These are phyloP conservation scores for Myrmecophaga tridactyla DNA, from an alignment of 2,113 vertebrate species.

Conservation along the genomic window DNA sequence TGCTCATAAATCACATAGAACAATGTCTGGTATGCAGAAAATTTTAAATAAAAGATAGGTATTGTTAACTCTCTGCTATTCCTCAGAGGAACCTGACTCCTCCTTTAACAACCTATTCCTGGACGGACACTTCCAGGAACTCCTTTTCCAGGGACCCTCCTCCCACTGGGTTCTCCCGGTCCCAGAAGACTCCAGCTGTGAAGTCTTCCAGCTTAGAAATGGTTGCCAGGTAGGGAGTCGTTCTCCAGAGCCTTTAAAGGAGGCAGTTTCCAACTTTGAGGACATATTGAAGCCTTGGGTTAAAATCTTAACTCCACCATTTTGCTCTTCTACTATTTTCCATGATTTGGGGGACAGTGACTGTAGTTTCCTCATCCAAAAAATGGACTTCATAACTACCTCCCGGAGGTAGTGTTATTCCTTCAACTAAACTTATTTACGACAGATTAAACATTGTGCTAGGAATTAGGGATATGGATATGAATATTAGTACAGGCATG, in stretches of 20 bases:
- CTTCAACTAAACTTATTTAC: neutral
- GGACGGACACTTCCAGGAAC: neutral
- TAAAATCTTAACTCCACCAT: neutral
- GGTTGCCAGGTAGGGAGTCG: conserved; percentile 3
- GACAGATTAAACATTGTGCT: neutral
- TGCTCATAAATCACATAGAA: conserved; percentile 42
- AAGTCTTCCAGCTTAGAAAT: conserved; percentile 13
- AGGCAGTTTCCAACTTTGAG: neutral
- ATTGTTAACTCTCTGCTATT: neutral
- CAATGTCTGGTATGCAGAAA: neutral
- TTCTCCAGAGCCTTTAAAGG: conserved; percentile 19
- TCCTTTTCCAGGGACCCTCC: neutral
- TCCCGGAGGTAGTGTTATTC: neutral
- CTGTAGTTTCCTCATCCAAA: neutral
- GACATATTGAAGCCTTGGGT: neutral
- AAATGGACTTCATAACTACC: neutral
- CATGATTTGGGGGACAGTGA: neutral
- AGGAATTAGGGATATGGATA: neutral
- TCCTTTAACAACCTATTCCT: neutral
- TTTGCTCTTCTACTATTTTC: neutral
- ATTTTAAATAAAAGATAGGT: neutral
- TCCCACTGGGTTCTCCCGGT: neutral
- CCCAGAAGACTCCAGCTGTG: neutral
- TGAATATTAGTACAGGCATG: neutral
- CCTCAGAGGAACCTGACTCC: neutral